Conservation (phyloP, 2,888 invertebrate genomes). For the Dicycla oo region DNA sequence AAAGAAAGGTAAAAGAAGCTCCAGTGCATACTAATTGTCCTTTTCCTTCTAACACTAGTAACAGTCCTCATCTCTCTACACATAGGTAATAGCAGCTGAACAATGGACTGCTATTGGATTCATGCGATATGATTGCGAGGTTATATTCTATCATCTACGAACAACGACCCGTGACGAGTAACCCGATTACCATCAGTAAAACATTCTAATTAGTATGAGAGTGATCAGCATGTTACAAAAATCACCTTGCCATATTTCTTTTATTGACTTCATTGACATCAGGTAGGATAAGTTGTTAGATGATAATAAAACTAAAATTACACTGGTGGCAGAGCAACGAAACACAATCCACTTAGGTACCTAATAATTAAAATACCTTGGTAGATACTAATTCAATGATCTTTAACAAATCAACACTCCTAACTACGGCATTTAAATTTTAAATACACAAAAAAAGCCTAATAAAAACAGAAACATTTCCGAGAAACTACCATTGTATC, state of each 20-base stretch:
- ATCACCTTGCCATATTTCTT: not conserved
- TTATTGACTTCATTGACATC: not conserved
- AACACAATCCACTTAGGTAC: not conserved
- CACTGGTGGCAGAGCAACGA: no score
- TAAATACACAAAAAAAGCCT: conserved; percentile 19
- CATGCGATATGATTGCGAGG: conserved; percentile 39
- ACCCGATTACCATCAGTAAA: conserved; percentile 17
- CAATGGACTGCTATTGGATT: conserved; percentile 23
- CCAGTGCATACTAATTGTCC: not conserved
- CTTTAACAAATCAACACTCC: not conserved
- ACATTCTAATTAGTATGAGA: not conserved
- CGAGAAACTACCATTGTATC: conserved; percentile 46
- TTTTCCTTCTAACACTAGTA: conserved; percentile 1
- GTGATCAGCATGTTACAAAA: not conserved
- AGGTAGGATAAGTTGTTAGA: not conserved
- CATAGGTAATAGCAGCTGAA: conserved; percentile 39
- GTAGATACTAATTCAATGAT: not conserved
- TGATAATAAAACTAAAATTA: not conserved
- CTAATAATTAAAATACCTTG: not conserved
- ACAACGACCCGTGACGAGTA: conserved; percentile 30
- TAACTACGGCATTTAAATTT: not conserved
- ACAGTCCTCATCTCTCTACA: conserved; percentile 35
- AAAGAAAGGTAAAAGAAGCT: not conserved
- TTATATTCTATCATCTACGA: conserved; percentile 24
- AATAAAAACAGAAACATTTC: conserved; percentile 34